Conservation (phyloP, 2,113 vertebrate genomes). For the Stigmatopora argus region DNA sequence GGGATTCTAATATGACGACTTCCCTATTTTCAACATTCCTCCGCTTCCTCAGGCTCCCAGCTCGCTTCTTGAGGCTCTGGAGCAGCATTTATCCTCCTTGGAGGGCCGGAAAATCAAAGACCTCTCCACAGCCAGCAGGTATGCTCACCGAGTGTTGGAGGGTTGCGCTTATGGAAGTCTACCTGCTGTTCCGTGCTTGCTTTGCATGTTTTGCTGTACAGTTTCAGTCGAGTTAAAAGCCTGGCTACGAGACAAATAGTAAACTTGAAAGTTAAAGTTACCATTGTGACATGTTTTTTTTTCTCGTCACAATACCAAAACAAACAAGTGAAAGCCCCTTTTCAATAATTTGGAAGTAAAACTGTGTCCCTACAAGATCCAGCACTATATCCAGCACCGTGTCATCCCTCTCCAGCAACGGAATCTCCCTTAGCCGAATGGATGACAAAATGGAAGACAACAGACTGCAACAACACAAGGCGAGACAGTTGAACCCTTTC, state of each 20-base stretch:
- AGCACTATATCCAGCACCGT: slow-evolving; percentile 79
- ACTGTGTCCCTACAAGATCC: slow-evolving; percentile 63
- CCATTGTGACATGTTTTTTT: no score
- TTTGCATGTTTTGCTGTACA: no score
- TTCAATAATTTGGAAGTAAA: slow-evolving; percentile 11
- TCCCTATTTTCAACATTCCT: slow-evolving; percentile 11
- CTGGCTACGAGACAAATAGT: no score
- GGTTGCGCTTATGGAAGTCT: no score
- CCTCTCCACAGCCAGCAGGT: slow-evolving; percentile 80
- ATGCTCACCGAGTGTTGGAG: slow-evolving; percentile 2
- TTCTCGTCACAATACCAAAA: not conserved
- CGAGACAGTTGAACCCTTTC: not conserved
- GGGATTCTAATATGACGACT: slow-evolving; percentile 36
- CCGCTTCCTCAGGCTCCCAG: slow-evolving; percentile 76
- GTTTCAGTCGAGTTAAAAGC: no score
- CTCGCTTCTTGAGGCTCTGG: slow-evolving; percentile 88
- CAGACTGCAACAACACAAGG: slow-evolving; percentile 65
- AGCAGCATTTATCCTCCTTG: slow-evolving; percentile 91
- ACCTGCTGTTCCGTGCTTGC: no score
- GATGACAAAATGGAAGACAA: slow-evolving; percentile 76
- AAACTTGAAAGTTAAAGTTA: no score
- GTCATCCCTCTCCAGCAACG: slow-evolving; percentile 80
- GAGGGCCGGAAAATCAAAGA: slow-evolving; percentile 90
- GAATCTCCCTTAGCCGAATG: slow-evolving; percentile 82
- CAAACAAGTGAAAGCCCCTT: not conserved